A percentile compares a stretch with the other conserved stretches of the same genome.
phyloP scores from a whole-genome alignment of 2,113 vertebrate genomes.

The Poeciliopsis retropinna region DNA sequence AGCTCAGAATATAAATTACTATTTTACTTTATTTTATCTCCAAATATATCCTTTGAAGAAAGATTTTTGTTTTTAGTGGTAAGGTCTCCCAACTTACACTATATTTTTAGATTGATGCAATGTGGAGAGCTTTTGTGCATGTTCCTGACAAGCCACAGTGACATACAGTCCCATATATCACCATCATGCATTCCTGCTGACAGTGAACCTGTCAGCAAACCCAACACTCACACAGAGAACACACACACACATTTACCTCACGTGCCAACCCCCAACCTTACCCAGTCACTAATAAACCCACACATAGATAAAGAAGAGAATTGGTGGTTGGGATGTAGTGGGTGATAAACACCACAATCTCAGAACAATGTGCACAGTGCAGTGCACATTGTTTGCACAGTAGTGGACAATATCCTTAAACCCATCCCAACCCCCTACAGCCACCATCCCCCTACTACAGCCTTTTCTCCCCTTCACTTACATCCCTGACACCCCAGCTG shows the following conservation, averaged over 20 bases:
- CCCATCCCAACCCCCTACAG: slow-evolving; percentile 24
- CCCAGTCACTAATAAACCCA: slow-evolving; percentile 30
- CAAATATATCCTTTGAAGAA: background rate
- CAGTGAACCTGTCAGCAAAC: slow-evolving; percentile 64
- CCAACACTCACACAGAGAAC: slow-evolving; percentile 13
- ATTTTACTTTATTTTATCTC: background rate
- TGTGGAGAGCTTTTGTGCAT: slow-evolving; percentile 12
- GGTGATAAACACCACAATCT: slow-evolving; percentile 58
- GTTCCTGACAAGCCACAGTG: slow-evolving; percentile 38
- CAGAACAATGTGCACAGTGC: slow-evolving; percentile 53
- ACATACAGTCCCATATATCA: slow-evolving; percentile 62
- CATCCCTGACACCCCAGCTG: slow-evolving; percentile 38
- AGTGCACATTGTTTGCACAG: slow-evolving; percentile 43
- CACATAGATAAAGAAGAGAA: slow-evolving; percentile 48
- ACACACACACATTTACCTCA: background rate
- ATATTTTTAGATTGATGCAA: slow-evolving; percentile 11
- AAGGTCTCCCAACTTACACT: background rate
- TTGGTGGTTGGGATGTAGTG: slow-evolving; percentile 38
- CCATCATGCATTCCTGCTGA: slow-evolving; percentile 63
- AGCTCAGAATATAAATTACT: slow-evolving; percentile 16
- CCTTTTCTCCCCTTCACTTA: slow-evolving; percentile 23
- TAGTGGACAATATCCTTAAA: slow-evolving; percentile 44
- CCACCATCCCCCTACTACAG: slow-evolving; percentile 39
- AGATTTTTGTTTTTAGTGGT: slow-evolving; percentile 4
- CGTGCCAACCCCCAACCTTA: slow-evolving; percentile 38